Conservation (phyloP, 92 coral and sea anemone species). For the Zoanthus sociatus region DNA sequence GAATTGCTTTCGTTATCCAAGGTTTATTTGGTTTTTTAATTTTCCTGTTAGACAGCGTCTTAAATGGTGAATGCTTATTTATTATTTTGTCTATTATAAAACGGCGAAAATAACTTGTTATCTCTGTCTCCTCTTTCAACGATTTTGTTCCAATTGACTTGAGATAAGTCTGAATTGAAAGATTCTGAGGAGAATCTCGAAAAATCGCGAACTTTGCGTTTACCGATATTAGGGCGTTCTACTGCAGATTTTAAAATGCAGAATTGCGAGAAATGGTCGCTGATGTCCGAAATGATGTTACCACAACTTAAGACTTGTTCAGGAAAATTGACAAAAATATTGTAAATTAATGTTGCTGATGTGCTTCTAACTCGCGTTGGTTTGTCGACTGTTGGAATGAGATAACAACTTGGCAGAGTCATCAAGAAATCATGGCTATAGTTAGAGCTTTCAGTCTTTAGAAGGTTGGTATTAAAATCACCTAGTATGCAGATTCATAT, state of each 20-base stretch:
- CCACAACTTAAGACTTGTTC: not conserved
- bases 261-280: slow-evolving; percentile 48
- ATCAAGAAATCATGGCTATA: too few relatives aligned
- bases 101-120: not conserved
- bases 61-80: slow-evolving; percentile 40
- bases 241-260: slow-evolving; percentile 26
- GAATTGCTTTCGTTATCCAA: slow-evolving; percentile 41
- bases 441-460: too few relatives aligned
- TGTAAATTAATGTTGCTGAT: too few relatives aligned
- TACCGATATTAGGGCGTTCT: not conserved
- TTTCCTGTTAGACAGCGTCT: slow-evolving; percentile 36
- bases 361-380: too few relatives aligned
- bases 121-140: slow-evolving; percentile 33
- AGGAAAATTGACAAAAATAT: too few relatives aligned
- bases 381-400: too few relatives aligned
- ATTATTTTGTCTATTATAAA: slow-evolving; percentile 26
- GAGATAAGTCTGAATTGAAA: slow-evolving; percentile 20
- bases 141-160: slow-evolving; percentile 40
- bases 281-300: slow-evolving; percentile 48
- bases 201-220: slow-evolving; percentile 39
- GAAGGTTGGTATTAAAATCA: too few relatives aligned
- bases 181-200: slow-evolving; percentile 31
- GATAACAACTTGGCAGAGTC: too few relatives aligned
- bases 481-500: too few relatives aligned
- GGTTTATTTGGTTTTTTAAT: slow-evolving; percentile 38